These are phyloP conservation scores for Troilus luridus DNA, from an alignment of 2,888 invertebrate genomes.

Conservation along the genomic window DNA sequence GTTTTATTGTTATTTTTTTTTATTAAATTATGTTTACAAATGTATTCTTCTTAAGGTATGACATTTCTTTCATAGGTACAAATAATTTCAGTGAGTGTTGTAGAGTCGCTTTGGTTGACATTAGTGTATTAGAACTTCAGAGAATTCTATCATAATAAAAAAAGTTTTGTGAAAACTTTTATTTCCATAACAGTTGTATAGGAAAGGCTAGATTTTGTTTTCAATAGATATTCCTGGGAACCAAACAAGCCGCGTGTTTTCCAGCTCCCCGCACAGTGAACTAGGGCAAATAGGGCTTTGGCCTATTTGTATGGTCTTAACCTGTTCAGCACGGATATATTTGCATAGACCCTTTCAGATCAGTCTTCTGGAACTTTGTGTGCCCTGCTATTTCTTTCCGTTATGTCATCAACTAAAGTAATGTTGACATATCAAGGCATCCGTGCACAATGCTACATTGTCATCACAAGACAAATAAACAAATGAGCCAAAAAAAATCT, in stretches of 20 bases:
- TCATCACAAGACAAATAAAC: background rate
- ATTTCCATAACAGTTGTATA: background rate
- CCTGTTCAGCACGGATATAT: conserved; percentile 7
- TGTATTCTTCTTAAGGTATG: too few species aligned
- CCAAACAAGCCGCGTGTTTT: background rate
- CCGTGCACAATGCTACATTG: background rate
- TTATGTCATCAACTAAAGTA: background rate
- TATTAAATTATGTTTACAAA: too few species aligned
- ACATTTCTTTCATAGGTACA: too few species aligned
- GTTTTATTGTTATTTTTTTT: too few species aligned
- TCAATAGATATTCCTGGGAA: background rate
- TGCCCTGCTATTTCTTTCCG: background rate
- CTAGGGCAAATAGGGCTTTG: too few species aligned
- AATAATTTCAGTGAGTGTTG: too few species aligned
- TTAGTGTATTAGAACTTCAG: background rate
- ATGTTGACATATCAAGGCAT: background rate
- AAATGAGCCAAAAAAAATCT: too few species aligned
- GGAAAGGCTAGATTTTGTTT: background rate
- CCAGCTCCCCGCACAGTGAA: background rate
- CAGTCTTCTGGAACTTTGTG: background rate
- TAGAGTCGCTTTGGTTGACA: background rate
- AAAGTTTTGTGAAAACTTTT: background rate
- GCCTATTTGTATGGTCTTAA: background rate
- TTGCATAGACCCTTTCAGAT: background rate
- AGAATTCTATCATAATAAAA: background rate